Evolutionary conservation across 1,140 invertebrate species (phyloP), one percentile per base, ranked within the genome.

Genomic region (Artemia franciscana): DNA sequence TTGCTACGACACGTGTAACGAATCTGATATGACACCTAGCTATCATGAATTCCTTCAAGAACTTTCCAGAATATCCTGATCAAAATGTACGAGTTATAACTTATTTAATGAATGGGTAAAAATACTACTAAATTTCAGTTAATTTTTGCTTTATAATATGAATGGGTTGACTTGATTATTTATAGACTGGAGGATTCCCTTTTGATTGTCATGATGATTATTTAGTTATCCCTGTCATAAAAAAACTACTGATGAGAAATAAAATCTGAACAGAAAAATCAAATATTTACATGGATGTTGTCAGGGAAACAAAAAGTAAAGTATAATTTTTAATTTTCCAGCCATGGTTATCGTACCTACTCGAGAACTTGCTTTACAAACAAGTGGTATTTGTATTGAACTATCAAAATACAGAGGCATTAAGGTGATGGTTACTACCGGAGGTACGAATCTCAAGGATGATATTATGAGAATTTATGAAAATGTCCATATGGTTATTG

Each of bases 391-490:
- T 70, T 95, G 94, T 75, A 98, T 97, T 74, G 93, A 99, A 75
- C 77, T 99, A 63, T 85, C 91, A 64, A 98, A 98, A 76, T 92
- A 96, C 74, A 82, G 93, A 78, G 82, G 88, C 71, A 82, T 93
- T 67, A 87, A 90, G 74, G 88, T 98, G 61, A 98, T 98, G 95
- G 96, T 98, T 59, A 98, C 96, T 66, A 99, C 95, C 69, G 93
- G 84, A 67, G 94, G 95, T 68, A 98, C 94, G 65, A 94, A 96
- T 77, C 80, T 98, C 64, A 86, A 93, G 72, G 95, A 99, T 76
- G 96, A 99, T 74, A 98, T 99, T 73, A 92, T 98, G 85, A 86
- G 95, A 77, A 91, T 99, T 73, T 97, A 96, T 78, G 90, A 98
- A 76, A 92, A 92, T 83, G 96, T 98, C 70, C 96, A 99, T 81